A percentile compares a stretch with the other conserved stretches of the same genome.
Evolutionary conservation across 1,140 invertebrate genomes (phyloP).

Genomic region (Drosophila parabipectinata): DNA sequence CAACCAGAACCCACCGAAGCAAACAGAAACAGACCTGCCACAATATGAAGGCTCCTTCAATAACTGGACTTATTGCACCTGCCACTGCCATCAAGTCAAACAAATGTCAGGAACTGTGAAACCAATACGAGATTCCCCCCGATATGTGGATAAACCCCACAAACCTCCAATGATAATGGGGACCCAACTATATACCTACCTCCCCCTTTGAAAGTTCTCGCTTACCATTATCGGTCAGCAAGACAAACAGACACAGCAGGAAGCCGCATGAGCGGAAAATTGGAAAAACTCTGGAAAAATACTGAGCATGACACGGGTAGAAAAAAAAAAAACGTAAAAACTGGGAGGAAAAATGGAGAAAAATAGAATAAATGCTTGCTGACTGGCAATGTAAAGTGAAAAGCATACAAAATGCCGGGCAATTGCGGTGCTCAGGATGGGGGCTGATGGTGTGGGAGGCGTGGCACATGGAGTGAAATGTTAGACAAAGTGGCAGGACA

Average conservation of each 20-base stretch:
- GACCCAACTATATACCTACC: neutral
- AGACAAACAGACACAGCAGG: constrained; percentile 56
- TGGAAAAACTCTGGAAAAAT: constrained; percentile 72
- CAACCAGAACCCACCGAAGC: neutral
- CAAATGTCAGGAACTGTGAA: constrained; percentile 65
- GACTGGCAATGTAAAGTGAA: constrained; percentile 69
- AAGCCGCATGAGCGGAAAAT: constrained; percentile 75
- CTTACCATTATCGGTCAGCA: constrained; percentile 59
- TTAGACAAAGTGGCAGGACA: constrained; percentile 71
- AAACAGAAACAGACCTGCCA: constrained; percentile 41
- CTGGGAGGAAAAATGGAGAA: constrained; percentile 3
- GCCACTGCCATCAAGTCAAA: constrained; percentile 58
- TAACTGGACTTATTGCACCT: constrained; percentile 54
- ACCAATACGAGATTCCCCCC: constrained; percentile 51
- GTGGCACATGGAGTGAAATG: constrained; percentile 67
- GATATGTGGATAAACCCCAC: constrained; percentile 30
- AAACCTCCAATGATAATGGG: constrained; percentile 56
- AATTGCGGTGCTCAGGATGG: constrained; percentile 44
- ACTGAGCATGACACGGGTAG: constrained; percentile 21
- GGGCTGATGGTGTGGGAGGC: neutral
- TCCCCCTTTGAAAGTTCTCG: constrained; percentile 20
- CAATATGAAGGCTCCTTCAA: constrained; percentile 44
- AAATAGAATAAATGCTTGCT: constrained; percentile 57
- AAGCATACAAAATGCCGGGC: constrained; percentile 68
- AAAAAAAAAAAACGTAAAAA: constrained; percentile 2